phyloP scores from a whole-genome alignment of 2,888 invertebrate species.

The Gerris lacustris region DNA sequence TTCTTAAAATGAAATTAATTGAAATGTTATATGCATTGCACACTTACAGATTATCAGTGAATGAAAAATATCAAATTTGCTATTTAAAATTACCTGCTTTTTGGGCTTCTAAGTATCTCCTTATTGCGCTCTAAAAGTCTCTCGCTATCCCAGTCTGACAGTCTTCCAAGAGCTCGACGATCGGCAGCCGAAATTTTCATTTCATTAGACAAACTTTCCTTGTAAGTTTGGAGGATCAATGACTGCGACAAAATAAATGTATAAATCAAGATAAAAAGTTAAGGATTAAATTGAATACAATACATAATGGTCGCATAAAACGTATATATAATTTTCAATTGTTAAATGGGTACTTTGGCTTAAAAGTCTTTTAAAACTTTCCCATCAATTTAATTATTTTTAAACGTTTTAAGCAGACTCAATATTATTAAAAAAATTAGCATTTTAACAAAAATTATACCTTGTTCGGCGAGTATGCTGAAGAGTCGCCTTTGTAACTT shows the following conservation, averaged over 20 bases:
- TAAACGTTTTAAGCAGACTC: too few relatives aligned
- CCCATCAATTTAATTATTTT: too few relatives aligned
- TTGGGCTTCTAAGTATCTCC: conserved; percentile 27
- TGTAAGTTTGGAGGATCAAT: conserved; percentile 24
- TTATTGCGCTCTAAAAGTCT: conserved; percentile 26
- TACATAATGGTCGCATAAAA: too few relatives aligned
- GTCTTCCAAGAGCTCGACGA: conserved; percentile 25
- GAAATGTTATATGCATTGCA: too few relatives aligned
- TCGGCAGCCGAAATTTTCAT: conserved; percentile 27
- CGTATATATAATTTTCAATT: too few relatives aligned
- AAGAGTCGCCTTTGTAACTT: conserved; percentile 25
- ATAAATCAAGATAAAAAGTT: background rate
- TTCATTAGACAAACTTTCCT: conserved; percentile 27
- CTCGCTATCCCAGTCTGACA: conserved; percentile 28
- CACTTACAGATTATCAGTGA: too few relatives aligned
- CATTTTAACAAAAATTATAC: background rate
- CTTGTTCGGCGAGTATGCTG: background rate
- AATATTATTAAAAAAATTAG: too few relatives aligned
- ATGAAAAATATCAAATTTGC: too few relatives aligned
- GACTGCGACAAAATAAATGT: conserved; percentile 16
- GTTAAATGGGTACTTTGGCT: too few relatives aligned
- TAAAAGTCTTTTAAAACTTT: too few relatives aligned
- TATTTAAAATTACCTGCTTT: conserved; percentile 25
- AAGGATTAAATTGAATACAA: too few relatives aligned
- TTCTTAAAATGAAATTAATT: too few relatives aligned